Evolutionary conservation across 2,113 vertebrate species (phyloP).

Genomic region (Lasiurus borealis): DNA sequence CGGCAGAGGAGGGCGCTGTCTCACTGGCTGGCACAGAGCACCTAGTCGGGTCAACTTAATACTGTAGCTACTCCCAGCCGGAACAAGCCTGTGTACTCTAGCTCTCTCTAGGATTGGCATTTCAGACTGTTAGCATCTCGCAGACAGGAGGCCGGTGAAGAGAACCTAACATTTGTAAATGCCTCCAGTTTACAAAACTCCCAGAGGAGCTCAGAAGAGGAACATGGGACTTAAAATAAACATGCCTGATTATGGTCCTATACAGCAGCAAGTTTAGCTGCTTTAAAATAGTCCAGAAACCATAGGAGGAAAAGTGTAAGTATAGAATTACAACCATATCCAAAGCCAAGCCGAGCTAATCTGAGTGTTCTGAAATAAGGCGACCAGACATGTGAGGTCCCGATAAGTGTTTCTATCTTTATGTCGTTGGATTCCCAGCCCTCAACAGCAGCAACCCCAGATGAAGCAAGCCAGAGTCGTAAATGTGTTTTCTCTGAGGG

Average conservation of each 20-base stretch:
- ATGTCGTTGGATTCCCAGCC: neutral
- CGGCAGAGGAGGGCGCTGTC: neutral
- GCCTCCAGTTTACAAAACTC: too few relatives aligned
- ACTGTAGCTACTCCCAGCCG: accelerated
- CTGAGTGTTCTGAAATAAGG: neutral
- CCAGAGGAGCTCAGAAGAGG: too few relatives aligned
- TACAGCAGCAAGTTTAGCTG: neutral
- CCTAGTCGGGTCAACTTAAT: neutral
- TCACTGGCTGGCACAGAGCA: neutral
- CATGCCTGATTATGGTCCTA: neutral
- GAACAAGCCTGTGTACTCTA: neutral
- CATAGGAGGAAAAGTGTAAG: neutral
- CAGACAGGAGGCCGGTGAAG: neutral
- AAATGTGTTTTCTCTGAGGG: conserved; percentile 3
- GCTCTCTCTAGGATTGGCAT: neutral
- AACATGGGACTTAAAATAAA: neutral
- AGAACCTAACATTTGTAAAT: neutral
- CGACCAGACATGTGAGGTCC: neutral
- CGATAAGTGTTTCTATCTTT: conserved; percentile 32
- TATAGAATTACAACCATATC: neutral
- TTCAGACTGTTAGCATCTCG: neutral
- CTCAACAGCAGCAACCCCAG: neutral
- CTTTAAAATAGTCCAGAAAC: neutral
- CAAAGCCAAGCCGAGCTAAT: neutral
- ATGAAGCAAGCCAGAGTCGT: neutral